Evolutionary conservation across 2,113 vertebrate species (phyloP), one percentile per base, ranked within the genome.

Genomic region (Amblyopsis rosae): DNA sequence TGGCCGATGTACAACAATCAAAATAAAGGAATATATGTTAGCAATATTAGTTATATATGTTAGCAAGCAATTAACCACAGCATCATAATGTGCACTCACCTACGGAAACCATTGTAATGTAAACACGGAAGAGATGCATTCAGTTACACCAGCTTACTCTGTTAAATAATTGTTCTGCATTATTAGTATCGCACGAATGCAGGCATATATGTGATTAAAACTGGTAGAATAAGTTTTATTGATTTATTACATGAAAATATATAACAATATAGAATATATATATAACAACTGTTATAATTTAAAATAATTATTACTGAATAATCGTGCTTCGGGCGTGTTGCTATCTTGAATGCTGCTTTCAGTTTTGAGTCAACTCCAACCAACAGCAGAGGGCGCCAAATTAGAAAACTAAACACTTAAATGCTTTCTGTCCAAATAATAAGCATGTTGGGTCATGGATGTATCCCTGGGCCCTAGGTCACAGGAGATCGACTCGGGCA

Each of bases 71-170:
- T 15, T 2, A 54, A 54, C n/a, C 6, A 17, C 1, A 15, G 4
- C 6, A 16, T 16, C 3, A 54, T 54, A 15, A 76, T 33, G 12
- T 32, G 11, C 12, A 64, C 88, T 84, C 61, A 90, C 88, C 89
- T 4, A 65, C 17, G 0, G 86, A 83, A 73, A 85, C 88, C 89
- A 89, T 91, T 45, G 15, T 78, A 2, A 49, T 51, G 56, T 65
- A 41, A 72, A 75, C 58, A 57, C 3, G 3, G 1, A 16, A 0
- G 33, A 55, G 82, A 60, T 11, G 72, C 79, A 6, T 87, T 87
- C 83, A 88, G 75, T 75, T 41, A 19, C 41, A 13, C 16, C 15
- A 58, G 6, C 7, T 19, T 16, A 41, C 32, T 53, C n/a, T 12
- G 6, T 0, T 9, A 5, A 1, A 8, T 3, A 72, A 17, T 70